Evolutionary conservation across 2,113 vertebrate genomes (phyloP), one percentile per base, ranked within the genome.

Genomic region (Chlorodrepanis virens): DNA sequence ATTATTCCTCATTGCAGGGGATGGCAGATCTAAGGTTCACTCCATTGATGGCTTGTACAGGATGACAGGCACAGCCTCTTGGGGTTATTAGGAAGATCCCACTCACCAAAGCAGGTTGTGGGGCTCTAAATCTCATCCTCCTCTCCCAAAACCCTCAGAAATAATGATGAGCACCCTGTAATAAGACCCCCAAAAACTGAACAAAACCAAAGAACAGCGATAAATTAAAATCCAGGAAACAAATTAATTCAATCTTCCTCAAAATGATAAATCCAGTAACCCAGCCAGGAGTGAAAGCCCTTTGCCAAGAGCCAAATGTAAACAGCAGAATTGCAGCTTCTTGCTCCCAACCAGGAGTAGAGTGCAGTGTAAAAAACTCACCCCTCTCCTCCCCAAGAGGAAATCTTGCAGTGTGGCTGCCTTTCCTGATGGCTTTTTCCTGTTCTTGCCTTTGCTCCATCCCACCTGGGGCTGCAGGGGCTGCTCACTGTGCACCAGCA

Each of bases 91-190:
- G 44, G 72, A 60, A 71, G 23, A 69, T 70, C 45, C 33, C 50
- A 57, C 23, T 42, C 45, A 17, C 3, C 25, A 42, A 17, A 85
- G 16, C 5, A 29, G 31, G 19, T 9, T 0, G 0, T 20, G 31
- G 8, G 19, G 35, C 22, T 92, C 37, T 68, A 31, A 67, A 56
- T 7, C 31, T 76, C 61, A 18, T 21, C 29, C 12, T 65, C 15
- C 23, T 61, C 33, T 61, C 39, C 29, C 11, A 12, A 27, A 77
- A 44, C 6, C 18, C 33, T 67, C 59, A 56, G 57, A 69, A 85
- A 31, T 27, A 81, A 53, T 1, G 7, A 75, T 18, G 8, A 91
- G 9, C 14, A 37, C 0, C 5, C 13, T 14, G 10, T 5, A 40
- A 67, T 22, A 11, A 68, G 25, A 85, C 1, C 2, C 28, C 6